phyloP scores from a whole-genome alignment of 2,113 vertebrate species.

The Aleadryas rufinucha region DNA sequence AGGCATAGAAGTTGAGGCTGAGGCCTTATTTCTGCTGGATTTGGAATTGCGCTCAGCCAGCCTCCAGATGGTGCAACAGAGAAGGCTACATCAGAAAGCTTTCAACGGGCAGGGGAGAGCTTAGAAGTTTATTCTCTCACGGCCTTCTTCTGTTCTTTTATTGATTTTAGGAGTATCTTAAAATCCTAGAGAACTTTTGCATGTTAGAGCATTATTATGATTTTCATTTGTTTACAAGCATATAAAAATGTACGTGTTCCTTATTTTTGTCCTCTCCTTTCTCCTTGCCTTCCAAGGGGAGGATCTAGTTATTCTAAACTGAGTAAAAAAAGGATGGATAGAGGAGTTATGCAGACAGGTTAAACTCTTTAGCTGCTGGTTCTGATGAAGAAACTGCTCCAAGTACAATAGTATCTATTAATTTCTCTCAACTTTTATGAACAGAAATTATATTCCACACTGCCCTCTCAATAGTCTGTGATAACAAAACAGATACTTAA shows the following conservation, averaged over 20 bases:
- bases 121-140: not conserved
- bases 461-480: not conserved
- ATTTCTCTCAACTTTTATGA: not conserved
- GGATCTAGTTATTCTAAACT: not conserved
- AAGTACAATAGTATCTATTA: not conserved
- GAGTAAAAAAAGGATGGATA: not conserved
- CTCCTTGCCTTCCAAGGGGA: not conserved
- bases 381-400: not conserved
- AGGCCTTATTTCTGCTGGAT: not conserved
- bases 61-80: not conserved
- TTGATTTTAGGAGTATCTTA: not conserved
- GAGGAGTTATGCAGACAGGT: not conserved
- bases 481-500: not conserved
- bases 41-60: not conserved
- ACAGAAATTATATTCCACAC: not conserved
- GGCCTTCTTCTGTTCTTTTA: not conserved
- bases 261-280: not conserved
- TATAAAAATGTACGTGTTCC: fast-evolving
- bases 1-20: not conserved
- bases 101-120: not conserved
- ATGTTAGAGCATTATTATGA: not conserved
- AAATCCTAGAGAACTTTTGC: not conserved
- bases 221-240: not conserved
- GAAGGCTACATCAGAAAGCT: not conserved
- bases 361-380: not conserved